Base-by-base conservation (phyloP, 2,113 vertebrate species). In the Sigmodon hispidus region DNA sequence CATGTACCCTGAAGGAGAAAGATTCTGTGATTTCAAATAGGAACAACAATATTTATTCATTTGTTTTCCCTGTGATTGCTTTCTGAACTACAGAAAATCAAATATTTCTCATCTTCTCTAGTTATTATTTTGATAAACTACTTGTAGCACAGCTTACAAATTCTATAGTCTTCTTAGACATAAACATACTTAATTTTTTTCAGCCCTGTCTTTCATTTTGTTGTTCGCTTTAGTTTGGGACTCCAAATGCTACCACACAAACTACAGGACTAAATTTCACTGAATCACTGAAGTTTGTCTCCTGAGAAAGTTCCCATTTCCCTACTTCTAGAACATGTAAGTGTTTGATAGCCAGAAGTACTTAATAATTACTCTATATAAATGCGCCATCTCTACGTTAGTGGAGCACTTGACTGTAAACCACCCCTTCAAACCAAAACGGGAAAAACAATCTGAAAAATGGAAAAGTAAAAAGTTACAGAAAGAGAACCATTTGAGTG, bases 401-500 rank as follows among this genome's bases (percentile, higher is more conserved):
- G 24, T 12, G 34, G 29, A 86, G 67, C 52, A 84, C 8, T 61
- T 45, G 15, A 59, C 36, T 36, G 63, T 85, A 57, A 55, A 50
- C 87, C 31, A 83, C 7, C 70, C 57, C 57, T 73, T 34, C 2
- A 80, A 22, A 70, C 11, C 48, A 72, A 52, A 4, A 29, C 40
- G 55, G 50, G 50, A 36, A 65, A 61, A 92, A 63, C 65, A 67
- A 55, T 79, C n/a, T 76, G 87, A 93, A 87, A 90, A 73, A 45
- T 57, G 34, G 50, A 17, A 43, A 76, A 94, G 31, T 7, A 73
- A 45, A 55, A 61, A 50, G 77, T 36, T 45, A 72, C 59, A 45
- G 22, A 89, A 94, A 85, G 76, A 52, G 75, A 96, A 43, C 89
- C 94, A 40, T 90, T 73, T 88, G 93, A 80, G 85, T 89, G 96